Evolutionary conservation across 2,797 vertebrate genomes (phyloP).

Genomic region (Coilia nasus): DNA sequence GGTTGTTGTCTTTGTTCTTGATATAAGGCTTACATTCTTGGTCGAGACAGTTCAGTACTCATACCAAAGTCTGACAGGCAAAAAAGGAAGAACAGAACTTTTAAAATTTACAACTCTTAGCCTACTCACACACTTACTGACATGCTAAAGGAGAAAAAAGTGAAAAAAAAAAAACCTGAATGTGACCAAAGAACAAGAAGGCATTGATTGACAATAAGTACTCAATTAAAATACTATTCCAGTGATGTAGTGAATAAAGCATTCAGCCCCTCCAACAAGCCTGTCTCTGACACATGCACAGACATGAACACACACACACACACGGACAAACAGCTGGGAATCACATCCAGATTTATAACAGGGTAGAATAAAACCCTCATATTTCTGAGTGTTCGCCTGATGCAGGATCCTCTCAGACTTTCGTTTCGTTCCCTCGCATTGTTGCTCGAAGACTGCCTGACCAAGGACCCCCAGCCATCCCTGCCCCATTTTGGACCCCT

Average conservation of each 20-base stretch:
- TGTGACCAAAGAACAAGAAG: neutral
- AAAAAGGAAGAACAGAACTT: neutral
- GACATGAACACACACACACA: too few species aligned
- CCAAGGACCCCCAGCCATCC: neutral
- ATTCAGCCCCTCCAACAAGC: neutral
- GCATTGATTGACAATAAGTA: neutral
- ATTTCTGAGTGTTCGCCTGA: neutral
- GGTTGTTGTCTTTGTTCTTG: slow-evolving; percentile 39
- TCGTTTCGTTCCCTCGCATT: neutral
- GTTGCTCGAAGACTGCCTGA: neutral
- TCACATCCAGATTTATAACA: neutral
- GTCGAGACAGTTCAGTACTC: slow-evolving; percentile 6
- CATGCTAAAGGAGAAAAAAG: neutral
- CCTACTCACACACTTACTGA: neutral
- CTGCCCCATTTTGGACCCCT: too few species aligned
- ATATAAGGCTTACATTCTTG: slow-evolving; percentile 43
- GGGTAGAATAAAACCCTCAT: neutral
- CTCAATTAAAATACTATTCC: neutral
- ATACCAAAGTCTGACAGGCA: neutral
- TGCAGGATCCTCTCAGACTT: neutral
- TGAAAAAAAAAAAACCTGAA: neutral
- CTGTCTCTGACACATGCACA: too few species aligned
- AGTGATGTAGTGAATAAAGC: neutral
- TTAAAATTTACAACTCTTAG: neutral
- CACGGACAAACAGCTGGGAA: too few species aligned